These are phyloP conservation scores for Vollenhovia emeryi DNA, from an alignment of 1,140 invertebrate genomes.

Conservation along the genomic window DNA sequence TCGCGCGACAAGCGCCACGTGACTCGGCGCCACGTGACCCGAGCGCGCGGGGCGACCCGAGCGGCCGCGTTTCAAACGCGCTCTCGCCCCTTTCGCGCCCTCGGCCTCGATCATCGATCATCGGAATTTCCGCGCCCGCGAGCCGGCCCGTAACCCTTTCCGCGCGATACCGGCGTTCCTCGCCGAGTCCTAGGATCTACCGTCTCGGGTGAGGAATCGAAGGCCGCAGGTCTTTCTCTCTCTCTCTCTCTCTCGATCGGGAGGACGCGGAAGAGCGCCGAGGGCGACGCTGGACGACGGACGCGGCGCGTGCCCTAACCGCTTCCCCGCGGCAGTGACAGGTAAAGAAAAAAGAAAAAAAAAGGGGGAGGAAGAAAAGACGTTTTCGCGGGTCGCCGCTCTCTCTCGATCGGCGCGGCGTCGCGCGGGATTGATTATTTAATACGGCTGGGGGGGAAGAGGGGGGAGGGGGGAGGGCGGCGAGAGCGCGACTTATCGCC, in stretches of 20 bases:
- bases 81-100: background rate
- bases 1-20: constrained; percentile 67
- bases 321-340: background rate
- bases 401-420: constrained; percentile 38
- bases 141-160: too few species aligned
- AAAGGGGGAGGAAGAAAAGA: background rate
- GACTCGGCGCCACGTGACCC: constrained; percentile 67
- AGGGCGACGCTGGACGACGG: background rate
- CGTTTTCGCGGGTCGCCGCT: background rate
- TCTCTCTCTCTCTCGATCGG: too few species aligned
- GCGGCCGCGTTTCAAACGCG: constrained; percentile 45
- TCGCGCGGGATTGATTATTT: constrained; percentile 77
- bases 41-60: background rate
- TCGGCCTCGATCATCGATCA: constrained; percentile 53
- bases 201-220: too few species aligned
- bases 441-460: constrained; percentile 40
- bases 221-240: too few species aligned
- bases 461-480: constrained; percentile 40
- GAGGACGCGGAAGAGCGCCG: too few species aligned
- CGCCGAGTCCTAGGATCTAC: too few species aligned
- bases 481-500: constrained; percentile 72
- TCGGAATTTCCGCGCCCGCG: background rate
- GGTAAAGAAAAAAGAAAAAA: background rate
- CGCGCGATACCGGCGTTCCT: too few species aligned
- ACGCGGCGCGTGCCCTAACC: background rate